A percentile compares a stretch with the other conserved stretches of the same genome.
These are phyloP conservation scores for Pituophis catenifer DNA, from an alignment of 2,113 vertebrate genomes.

Conservation along the genomic window DNA sequence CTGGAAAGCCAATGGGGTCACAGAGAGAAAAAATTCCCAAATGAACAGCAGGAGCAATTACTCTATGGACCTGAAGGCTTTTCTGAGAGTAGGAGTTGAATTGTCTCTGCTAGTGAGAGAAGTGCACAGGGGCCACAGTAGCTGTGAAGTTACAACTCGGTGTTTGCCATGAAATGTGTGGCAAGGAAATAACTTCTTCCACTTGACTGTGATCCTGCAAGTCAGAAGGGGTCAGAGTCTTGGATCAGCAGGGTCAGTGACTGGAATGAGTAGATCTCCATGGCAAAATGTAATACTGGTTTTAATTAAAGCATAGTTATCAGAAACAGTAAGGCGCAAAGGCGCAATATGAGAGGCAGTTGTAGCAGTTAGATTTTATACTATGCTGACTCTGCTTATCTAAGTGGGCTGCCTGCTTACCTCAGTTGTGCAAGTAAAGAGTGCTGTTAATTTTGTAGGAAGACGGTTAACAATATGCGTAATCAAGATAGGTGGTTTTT, in stretches of 20 bases:
- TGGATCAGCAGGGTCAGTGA: not conserved
- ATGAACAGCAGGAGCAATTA: not conserved
- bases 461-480: not conserved
- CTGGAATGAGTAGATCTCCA: not conserved
- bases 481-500: not conserved
- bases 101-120: not conserved
- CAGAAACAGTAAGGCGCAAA: not conserved
- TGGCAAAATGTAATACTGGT: not conserved
- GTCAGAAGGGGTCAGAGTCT: not conserved
- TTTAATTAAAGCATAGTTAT: not conserved
- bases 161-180: not conserved
- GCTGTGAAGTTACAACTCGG: not conserved
- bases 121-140: not conserved
- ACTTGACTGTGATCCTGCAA: not conserved
- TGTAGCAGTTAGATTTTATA: not conserved
- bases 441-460: not conserved
- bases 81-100: not conserved
- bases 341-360: not conserved
- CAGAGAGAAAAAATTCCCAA: not conserved
- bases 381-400: not conserved
- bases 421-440: not conserved
- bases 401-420: not conserved
- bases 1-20: not conserved
- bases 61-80: not conserved
- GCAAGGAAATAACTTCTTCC: not conserved